Evolutionary conservation across 2,797 vertebrate genomes (phyloP), one percentile per base, ranked within the genome.

Genomic region (Muscicapa striata): DNA sequence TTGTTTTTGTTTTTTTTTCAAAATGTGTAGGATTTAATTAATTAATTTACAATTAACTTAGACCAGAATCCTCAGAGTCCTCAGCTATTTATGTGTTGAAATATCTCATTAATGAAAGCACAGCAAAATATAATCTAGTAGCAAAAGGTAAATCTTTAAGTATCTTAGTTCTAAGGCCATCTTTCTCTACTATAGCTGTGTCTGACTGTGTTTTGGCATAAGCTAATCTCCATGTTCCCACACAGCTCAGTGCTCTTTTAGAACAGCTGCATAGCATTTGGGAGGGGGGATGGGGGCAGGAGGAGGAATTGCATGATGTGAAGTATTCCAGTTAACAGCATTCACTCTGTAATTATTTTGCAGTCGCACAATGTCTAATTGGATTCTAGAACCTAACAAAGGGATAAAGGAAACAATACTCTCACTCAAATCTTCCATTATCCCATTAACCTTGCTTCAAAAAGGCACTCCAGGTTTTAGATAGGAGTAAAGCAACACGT

Each of bases 261-360:
- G n/a, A 87, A 78, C 62, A 92, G 49, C 66, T 91, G 67, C 48
- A 69, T 9, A 43, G 43, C 51, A 73, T 73, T 62, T 84, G 27
- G 11, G 8, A 10, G 11, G 4, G 7, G 24, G 15, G 27, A 10
- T 5, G 10, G 9, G 9, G 2, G 14, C 3, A 4, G 16, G 16
- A 10, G 29, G 29, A 13, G 7, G 23, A 63, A 74, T 3, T 68
- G 13, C 27, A 38, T 26, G 27, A 62, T 48, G n/a, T 32, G 38
- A 75, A 72, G n/a, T 51, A 64, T 87, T 84, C 24, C 59, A 87
- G 26, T 73, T 77, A 94, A 49, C 30, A 58, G 19, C 30, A 84
- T 43, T 48, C 51, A 69, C 15, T 59, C 59, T 67, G 19, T 24
- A 88, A 70, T 63, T 69, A 67, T 63, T 92, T 70, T 90, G 40